phyloP scores from a whole-genome alignment of 2,888 invertebrate species.

The Gymnoscelis rufifasciata region DNA sequence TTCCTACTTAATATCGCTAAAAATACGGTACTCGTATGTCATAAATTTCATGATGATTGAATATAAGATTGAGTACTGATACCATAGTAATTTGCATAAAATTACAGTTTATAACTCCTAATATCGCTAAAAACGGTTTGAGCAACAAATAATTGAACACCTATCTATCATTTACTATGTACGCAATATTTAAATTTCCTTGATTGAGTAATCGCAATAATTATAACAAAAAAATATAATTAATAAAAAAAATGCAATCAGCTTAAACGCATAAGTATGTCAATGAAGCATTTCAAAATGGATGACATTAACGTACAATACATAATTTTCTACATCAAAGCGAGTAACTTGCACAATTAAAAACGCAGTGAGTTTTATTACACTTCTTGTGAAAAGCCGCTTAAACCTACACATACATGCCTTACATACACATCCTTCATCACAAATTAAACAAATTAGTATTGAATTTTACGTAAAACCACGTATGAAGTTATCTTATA shows the following conservation, averaged over 20 bases:
- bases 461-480: too few species aligned
- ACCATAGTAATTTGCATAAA: background rate
- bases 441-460: too few species aligned
- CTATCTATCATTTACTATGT: background rate
- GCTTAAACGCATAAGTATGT: slow-evolving; percentile 11
- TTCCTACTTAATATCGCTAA: too few species aligned
- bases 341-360: slow-evolving; percentile 11
- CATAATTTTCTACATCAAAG: slow-evolving; percentile 9
- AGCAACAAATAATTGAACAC: slow-evolving; percentile 2
- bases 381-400: background rate
- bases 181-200: background rate
- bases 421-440: too few species aligned
- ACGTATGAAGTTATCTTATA: too few species aligned
- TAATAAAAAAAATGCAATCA: background rate
- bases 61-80: too few species aligned
- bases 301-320: slow-evolving; percentile 14
- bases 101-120: slow-evolving; percentile 9
- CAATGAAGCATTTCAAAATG: slow-evolving; percentile 16
- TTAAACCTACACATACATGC: background rate
- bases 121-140: slow-evolving; percentile 2
- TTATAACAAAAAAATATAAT: background rate
- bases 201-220: background rate
- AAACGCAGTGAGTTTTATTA: background rate
- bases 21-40: too few species aligned
- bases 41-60: too few species aligned